Base-by-base conservation (phyloP, 2,113 vertebrate species). In the Dendropsophus ebraccatus region DNA sequence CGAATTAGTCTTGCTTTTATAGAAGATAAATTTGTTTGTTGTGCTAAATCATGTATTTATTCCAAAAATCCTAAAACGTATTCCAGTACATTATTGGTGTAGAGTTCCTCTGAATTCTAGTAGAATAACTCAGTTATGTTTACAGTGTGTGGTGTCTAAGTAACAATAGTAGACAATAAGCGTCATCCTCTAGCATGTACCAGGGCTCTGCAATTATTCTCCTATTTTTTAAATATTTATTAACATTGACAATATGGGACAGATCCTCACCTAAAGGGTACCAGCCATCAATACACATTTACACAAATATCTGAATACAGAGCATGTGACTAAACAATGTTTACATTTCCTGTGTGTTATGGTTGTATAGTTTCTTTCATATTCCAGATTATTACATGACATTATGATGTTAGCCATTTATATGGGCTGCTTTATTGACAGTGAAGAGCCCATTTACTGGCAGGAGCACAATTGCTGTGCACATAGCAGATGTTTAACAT, bases 21-120 rank as follows among this genome's bases (percentile, higher is more conserved):
- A 30, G n/a, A n/a, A n/a, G 65, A 32, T n/a, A 80, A 19, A 35
- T 25, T 60, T 47, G 23, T 41, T 77, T 54, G n/a, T 54, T 54
- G 75, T 77, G 75, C 10, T 50, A 77, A 77, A 54, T 77, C 50
- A 54, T 35, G 49, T 76, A 76, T 76, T 76, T 77, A 77, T 81
- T 81, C 17, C 11, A 23, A 37, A 80, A 45, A 25, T 41, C 35
- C 54, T 45, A 19, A 49, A 23, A 76, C 28, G 52, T 52, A 16
- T 76, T 76, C n/a, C 25, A 76, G 2, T 54, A 28, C 25, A 77
- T 8, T 28, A 23, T 32, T 35, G 19, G 49, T 3, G 25, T 77
- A 21, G 49, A 5, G 4, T 32, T 32, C 3, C 49, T n/a, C 23
- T 76, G 23, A 2, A 32, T 47, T 54, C 17, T 5, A 76, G 25